Evolutionary conservation across 2,797 vertebrate genomes (phyloP), one percentile per base, ranked within the genome.

Genomic region (Rhynchonycteris naso): DNA sequence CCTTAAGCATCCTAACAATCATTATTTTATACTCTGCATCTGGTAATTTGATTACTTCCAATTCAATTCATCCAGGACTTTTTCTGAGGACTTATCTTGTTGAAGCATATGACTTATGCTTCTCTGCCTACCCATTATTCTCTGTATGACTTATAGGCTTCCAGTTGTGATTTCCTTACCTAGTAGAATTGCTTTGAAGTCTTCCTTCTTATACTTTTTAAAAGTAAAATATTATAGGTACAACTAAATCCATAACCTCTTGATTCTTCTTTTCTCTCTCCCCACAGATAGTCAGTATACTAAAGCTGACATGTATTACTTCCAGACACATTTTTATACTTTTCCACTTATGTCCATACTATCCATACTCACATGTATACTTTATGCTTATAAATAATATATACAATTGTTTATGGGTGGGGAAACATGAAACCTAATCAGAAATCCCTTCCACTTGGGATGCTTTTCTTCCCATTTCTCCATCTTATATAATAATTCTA

Each of bases 351-450:
- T 21, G 52, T 50, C 43, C 82, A 72, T 68, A 43, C 21, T 47
- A 26, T 69, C 22, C 30, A 75, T 59, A 78, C 19, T 86, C 61
- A 59, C 2, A 83, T 16, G 66, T 38, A 90, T 52, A 80, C 11
- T 90, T 90, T 85, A 88, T 71, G 5, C 79, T 68, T 89, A 95
- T 80, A 89, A 95, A 87, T 83, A 93, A 94, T 59, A 93, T 19
- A 84, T 14, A 47, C 7, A 8, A 35, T 43, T 91, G 21, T 68
- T 93, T 79, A 58, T 59, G n/a, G 86, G 47, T 21, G 33, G 56
- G 89, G 47, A 86, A 92, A 84, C 14, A 68, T 18, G 28, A 89
- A 80, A 19, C 21, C 43, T 74, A 86, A 56, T 86, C 88, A 92
- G 82, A 95, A 95, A 90, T 83, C 66, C 68, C 58, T 88, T 88